Base-by-base conservation (phyloP, 2,113 vertebrate species). In the Halichoerus grypus region DNA sequence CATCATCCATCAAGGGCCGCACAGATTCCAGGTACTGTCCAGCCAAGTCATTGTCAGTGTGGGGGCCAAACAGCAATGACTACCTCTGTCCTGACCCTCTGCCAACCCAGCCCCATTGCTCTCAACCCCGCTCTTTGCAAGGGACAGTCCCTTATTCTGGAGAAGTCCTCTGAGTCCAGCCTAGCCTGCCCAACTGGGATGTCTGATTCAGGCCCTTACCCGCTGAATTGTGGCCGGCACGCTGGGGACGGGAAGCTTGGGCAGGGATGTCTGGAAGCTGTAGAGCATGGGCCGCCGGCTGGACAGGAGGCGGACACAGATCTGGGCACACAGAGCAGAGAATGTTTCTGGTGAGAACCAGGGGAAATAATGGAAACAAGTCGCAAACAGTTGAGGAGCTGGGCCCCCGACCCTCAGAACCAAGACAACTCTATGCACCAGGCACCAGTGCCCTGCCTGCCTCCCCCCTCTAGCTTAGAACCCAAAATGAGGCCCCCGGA, bases 11-110 rank as follows among this genome's bases (percentile, higher is more conserved):
- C 49, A 99, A 98, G 5, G 99, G 99, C 18, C 95, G 98, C 55
- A 99, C 99, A 0, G 99, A 99, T 80, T 99, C 99, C 79, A 99
- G 99, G 98, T 99, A 99, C 99, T 99, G 98, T n/a, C 89, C 81
- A 46, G 86, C 19, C 92, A 89, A 67, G 57, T 53, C 8, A n/a
- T 36, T 16, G 3, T 95, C 76, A 21, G 53, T 16, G 1, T 63
- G 51, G 67, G 31, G 69, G 53, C 22, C 42, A 1, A 9, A 21
- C 16, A 65, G 28, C 6, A 4, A 11, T 1, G 61, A 53, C 82
- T 51, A 8, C 15, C 74, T 49, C 71, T 21, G 7, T 28, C 74
- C 61, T 5, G 18, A 51, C 63, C 61, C 53, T 57, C 79, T 77
- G 59, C 51, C 71, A 71, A 65, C 13, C 87, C 49, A 26, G 46